These are phyloP conservation scores for Cirrhinus mrigala DNA, from an alignment of 2,797 vertebrate genomes.

Conservation along the genomic window DNA sequence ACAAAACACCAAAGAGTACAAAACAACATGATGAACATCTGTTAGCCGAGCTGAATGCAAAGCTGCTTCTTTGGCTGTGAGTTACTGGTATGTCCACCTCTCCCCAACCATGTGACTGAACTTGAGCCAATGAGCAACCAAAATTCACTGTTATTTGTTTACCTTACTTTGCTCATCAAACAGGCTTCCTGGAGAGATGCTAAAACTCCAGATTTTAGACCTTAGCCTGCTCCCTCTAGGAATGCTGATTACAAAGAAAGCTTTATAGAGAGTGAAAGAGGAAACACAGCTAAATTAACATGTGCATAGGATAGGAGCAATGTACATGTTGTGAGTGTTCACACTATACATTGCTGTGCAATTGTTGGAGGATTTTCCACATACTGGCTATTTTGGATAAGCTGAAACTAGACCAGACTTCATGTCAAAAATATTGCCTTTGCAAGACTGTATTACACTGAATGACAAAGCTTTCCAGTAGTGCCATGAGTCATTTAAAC, in stretches of 20 bases:
- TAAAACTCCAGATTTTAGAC: constrained; percentile 22
- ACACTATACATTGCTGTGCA: not conserved
- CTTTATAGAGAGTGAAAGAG: constrained; percentile 1
- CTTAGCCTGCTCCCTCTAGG: constrained; percentile 10
- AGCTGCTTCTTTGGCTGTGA: not conserved
- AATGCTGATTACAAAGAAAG: not conserved
- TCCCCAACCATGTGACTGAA: constrained; percentile 9
- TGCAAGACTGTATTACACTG: not conserved
- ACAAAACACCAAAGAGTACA: not conserved
- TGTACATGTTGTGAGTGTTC: not conserved
- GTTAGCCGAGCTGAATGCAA: not conserved
- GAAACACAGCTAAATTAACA: not conserved
- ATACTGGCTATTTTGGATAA: not conserved
- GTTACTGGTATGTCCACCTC: not conserved
- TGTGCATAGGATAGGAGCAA: not conserved
- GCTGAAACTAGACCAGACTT: not conserved
- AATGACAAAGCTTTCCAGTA: not conserved
- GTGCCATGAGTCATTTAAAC: not conserved
- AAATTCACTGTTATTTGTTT: constrained; percentile 35
- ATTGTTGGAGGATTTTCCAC: not conserved
- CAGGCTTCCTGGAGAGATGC: constrained; percentile 20
- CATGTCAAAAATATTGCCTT: not conserved
- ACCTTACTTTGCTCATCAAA: constrained; percentile 36
- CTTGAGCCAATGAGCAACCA: not conserved
- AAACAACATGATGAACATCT: not conserved